phyloP scores from a whole-genome alignment of 2,113 vertebrate species.

The Chitala chitala region DNA sequence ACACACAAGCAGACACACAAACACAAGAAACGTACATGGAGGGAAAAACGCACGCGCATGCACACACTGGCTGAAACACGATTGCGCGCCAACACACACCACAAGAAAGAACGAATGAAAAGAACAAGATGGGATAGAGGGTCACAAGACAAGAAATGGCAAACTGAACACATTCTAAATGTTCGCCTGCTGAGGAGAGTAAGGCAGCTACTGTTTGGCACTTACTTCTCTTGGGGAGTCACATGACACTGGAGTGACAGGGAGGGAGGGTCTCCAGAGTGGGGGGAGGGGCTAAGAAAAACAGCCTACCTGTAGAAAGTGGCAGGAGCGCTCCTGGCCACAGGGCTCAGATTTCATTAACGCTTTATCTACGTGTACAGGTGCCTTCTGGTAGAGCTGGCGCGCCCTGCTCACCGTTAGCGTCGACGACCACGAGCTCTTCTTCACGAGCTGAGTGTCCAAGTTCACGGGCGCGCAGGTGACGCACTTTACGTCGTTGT shows the following conservation, averaged over 20 bases:
- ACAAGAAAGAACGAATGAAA: conserved; percentile 9
- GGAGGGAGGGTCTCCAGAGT: conserved; percentile 1
- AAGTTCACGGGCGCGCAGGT: conserved; percentile 77
- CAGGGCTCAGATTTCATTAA: conserved; percentile 88
- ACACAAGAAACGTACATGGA: background rate
- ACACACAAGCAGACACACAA: conserved; percentile 4
- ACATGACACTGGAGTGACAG: conserved; percentile 47
- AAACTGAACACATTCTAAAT: background rate
- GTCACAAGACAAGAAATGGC: conserved; percentile 29
- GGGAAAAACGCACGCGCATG: background rate
- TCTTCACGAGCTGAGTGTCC: conserved; percentile 86
- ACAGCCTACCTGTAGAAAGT: conserved; percentile 92
- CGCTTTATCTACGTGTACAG: conserved; percentile 93
- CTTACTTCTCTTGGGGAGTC: conserved; percentile 62
- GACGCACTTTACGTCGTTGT: conserved; percentile 87
- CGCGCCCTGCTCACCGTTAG: conserved; percentile 95
- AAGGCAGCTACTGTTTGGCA: conserved; percentile 60
- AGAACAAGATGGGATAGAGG: background rate
- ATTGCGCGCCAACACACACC: background rate
- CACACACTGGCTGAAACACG: conserved; percentile 2
- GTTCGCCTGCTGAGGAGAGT: conserved; percentile 56
- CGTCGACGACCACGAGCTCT: conserved; percentile 94
- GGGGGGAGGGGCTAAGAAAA: conserved; percentile 35
- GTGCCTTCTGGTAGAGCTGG: conserved; percentile 88
- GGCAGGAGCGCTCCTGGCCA: conserved; percentile 90